Base-by-base conservation (phyloP, 2,113 vertebrate species). In the Chrysemys picta region DNA sequence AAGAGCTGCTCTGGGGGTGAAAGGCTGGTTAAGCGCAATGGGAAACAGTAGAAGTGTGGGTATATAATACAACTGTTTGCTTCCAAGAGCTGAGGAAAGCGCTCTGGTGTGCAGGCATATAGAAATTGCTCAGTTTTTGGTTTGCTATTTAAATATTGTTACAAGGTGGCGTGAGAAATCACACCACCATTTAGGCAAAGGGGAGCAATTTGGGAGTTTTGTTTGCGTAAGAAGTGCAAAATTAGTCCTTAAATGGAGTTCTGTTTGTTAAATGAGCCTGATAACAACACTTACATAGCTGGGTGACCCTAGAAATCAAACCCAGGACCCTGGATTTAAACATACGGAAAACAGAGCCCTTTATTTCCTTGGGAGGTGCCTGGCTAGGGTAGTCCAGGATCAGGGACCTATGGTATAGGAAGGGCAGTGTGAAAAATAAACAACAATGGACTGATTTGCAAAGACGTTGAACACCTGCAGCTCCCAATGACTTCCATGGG, bases 331-430 rank as follows among this genome's bases (percentile, higher is more conserved):
- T 22, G 85, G 13, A 1, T 50, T 80, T 72, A 47, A 2, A 2
- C n/a, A 21, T 86, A 5, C 10, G 69, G 2, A 25, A 82, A 42
- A 53, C 80, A 11, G 8, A 8, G 35, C 0, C 45, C 42, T 83
- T 83, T 17, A 83, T 83, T 57, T 59, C 38, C 76, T 93, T 93
- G 95, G 96, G 95, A 91, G 92, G 94, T 85, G 85, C 79, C 93
- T 95, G 80, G 54, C 88, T 92, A 47, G 93, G 91, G 93, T 96
- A 96, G 96, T 92, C 84, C 95, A 94, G 96, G 89, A 96, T 47
- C 79, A 90, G 83, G 91, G 94, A 96, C 94, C 89, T 6, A 35
- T 83, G 49, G 9, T 29, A 2, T 3, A 0, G n/a, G 65, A 0
- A 11, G 76, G 10, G 5, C 5, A 0, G 8, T 38, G 56, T 12